Evolutionary conservation across 2,888 invertebrate genomes (phyloP).

Genomic region (Drosophila atroscutellata): DNA sequence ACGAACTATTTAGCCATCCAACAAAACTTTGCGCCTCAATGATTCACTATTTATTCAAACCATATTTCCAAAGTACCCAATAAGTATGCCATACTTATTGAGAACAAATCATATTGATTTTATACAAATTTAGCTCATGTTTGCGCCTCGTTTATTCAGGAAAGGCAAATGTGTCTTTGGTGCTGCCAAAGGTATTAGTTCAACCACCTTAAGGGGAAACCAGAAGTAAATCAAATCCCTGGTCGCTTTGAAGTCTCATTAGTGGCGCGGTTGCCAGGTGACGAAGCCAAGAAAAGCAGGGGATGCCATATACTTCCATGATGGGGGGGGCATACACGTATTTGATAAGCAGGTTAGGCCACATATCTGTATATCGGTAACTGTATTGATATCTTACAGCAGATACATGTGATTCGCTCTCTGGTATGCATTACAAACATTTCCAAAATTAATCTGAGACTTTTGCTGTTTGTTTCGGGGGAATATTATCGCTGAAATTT

Average conservation of each 20-base stretch:
- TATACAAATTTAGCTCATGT: conserved; percentile 43
- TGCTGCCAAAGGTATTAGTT: conserved; percentile 31
- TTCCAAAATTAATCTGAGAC: conserved; percentile 44
- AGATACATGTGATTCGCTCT: conserved; percentile 33
- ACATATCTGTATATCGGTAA: conserved; percentile 9
- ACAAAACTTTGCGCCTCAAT: not conserved
- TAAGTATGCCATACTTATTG: conserved; percentile 34
- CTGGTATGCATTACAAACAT: conserved; percentile 24
- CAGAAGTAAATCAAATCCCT: conserved; percentile 63
- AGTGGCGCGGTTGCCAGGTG: conserved; percentile 75
- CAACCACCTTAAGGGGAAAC: conserved; percentile 35
- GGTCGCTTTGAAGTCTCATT: conserved; percentile 74
- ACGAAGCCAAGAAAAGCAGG: conserved; percentile 31
- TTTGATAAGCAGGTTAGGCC: conserved; percentile 11
- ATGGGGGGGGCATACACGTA: conserved; percentile 29
- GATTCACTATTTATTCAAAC: not conserved
- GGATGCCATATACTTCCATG: conserved; percentile 11
- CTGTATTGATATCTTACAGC: conserved; percentile 41
- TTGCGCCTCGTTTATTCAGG: conserved; percentile 64
- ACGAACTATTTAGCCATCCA: not conserved
- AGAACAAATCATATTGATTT: conserved; percentile 51
- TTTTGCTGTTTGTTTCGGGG: conserved; percentile 36
- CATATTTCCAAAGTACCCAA: not conserved
- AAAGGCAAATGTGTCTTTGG: conserved; percentile 34
- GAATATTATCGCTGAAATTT: not conserved